Conservation (phyloP, 2,113 vertebrate genomes). For the Rhinolophus sinicus region DNA sequence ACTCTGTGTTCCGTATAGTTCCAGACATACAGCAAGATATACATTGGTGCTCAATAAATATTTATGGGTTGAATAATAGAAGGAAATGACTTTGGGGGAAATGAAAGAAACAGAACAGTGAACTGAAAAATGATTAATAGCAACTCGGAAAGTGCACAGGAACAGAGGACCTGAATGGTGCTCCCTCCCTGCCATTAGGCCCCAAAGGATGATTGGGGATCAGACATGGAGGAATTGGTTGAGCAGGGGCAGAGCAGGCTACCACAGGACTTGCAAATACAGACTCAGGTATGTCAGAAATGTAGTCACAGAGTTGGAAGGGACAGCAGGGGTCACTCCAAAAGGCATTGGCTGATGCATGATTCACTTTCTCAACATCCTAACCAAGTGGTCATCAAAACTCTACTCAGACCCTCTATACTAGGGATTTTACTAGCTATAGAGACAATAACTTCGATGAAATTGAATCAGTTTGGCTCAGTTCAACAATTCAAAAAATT, state of each 20-base stretch:
- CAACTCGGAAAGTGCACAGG: neutral
- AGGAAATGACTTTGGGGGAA: conserved; percentile 8
- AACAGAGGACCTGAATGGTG: neutral
- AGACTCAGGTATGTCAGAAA: neutral
- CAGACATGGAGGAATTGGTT: neutral
- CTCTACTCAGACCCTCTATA: neutral
- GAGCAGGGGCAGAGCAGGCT: neutral
- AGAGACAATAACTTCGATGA: neutral
- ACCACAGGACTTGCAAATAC: neutral
- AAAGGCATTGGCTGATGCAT: neutral
- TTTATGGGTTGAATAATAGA: neutral
- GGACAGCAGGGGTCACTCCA: too few relatives aligned
- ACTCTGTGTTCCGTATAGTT: neutral
- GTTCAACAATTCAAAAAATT: neutral
- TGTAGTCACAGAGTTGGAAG: neutral
- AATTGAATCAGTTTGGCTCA: neutral
- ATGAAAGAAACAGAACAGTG: neutral
- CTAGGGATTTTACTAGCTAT: neutral
- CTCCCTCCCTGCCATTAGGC: neutral
- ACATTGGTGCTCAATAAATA: neutral
- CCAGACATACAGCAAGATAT: neutral
- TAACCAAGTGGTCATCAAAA: neutral
- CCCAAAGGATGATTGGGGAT: neutral
- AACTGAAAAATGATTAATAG: neutral
- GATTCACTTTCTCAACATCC: neutral